Percentiles rank a stretch among this genome's conserved stretches.
Evolutionary conservation across 1,140 invertebrate genomes (phyloP).

Genomic region (Procambarus virginalis): DNA sequence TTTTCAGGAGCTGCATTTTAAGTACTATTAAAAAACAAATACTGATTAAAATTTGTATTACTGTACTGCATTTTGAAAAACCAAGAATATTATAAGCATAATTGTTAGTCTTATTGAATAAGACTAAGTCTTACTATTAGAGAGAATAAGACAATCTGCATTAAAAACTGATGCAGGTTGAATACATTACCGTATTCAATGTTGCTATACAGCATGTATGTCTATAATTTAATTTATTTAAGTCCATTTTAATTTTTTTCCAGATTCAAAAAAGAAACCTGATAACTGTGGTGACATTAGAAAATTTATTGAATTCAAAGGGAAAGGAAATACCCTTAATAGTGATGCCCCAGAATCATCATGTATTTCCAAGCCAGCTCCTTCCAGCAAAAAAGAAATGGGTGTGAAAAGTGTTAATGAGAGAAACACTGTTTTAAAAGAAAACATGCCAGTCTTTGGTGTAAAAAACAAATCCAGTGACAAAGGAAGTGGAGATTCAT

Average conservation of each 20-base stretch:
- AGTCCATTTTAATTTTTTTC: neutral
- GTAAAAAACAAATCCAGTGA: neutral
- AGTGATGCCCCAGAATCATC: neutral
- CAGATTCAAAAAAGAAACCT: constrained; percentile 34
- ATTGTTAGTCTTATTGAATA: no score
- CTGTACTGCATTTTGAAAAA: no score
- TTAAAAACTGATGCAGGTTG: no score
- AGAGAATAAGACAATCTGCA: no score
- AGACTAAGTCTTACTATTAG: no score
- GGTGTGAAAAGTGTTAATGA: neutral
- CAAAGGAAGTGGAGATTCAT: neutral
- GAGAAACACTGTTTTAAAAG: neutral
- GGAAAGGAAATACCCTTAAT: constrained; percentile 33
- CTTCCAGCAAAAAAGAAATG: neutral
- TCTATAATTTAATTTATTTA: neutral
- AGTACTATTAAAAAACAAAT: no score
- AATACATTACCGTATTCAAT: no score
- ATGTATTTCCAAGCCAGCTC: neutral
- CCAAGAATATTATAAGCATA: no score
- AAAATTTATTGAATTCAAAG: constrained; percentile 42
- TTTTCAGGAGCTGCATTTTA: no score
- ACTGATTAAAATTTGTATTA: no score
- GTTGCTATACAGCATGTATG: no score
- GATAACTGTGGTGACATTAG: constrained; percentile 40
- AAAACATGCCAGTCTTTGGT: constrained; percentile 4